phyloP scores from a whole-genome alignment of 2,888 invertebrate species.

The Microctonus brassicae region DNA sequence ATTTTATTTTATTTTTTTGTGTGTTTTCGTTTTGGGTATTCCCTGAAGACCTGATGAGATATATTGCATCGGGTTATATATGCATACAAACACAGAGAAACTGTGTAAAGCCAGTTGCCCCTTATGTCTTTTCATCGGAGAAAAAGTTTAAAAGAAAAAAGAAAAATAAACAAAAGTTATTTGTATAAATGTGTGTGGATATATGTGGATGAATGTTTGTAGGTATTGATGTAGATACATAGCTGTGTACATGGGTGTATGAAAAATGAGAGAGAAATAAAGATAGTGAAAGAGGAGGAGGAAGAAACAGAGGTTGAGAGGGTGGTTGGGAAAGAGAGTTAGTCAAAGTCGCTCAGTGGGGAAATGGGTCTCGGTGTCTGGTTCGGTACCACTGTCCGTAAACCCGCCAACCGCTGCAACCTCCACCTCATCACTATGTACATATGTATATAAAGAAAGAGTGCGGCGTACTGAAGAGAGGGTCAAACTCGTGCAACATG shows the following conservation, averaged over 20 bases:
- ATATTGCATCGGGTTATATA: not conserved
- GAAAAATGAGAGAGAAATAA: not conserved
- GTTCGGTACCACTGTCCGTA: conserved; percentile 50
- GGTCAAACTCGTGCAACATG: conserved; percentile 26
- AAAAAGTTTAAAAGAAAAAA: not conserved
- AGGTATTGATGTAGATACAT: too few species aligned
- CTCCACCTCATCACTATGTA: conserved; percentile 18
- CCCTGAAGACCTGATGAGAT: not conserved
- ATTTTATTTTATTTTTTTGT: not conserved
- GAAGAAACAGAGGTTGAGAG: not conserved
- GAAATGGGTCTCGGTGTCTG: conserved; percentile 59
- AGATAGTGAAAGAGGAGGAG: not conserved
- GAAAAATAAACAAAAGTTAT: too few species aligned
- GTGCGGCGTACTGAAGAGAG: not conserved
- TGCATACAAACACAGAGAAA: not conserved
- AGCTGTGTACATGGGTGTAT: too few species aligned
- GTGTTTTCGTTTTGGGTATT: conserved; percentile 17
- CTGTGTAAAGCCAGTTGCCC: not conserved
- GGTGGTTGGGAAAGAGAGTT: conserved; percentile 20
- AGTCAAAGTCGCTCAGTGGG: conserved; percentile 47
- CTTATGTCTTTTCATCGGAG: not conserved
- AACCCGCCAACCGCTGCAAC: conserved; percentile 39
- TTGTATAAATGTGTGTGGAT: too few species aligned
- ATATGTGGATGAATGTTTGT: too few species aligned
- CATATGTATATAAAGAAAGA: not conserved